Evolutionary conservation across 2,888 invertebrate species (phyloP).

Genomic region (Pristionchus maxplancki): DNA sequence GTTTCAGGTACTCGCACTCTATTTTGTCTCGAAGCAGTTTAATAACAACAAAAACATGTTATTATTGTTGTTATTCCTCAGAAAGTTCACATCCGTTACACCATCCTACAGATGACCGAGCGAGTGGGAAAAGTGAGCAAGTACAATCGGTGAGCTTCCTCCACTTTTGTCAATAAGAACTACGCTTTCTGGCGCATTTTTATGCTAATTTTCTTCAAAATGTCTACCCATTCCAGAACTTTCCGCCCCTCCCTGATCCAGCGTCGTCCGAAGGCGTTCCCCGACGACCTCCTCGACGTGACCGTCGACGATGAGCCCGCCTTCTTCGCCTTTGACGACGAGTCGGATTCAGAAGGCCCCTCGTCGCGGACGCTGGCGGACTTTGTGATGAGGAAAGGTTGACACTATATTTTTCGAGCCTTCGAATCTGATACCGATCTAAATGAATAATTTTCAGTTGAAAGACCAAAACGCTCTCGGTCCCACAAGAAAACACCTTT

Average conservation of each 20-base stretch:
- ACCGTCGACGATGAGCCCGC: neutral
- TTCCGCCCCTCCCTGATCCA: neutral
- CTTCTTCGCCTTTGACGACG: neutral
- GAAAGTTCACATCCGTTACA: slow-evolving; percentile 3
- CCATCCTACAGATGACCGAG: neutral
- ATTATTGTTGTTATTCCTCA: neutral
- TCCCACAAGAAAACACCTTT: neutral
- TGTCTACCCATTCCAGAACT: neutral
- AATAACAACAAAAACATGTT: neutral
- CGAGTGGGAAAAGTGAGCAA: neutral
- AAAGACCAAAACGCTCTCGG: neutral
- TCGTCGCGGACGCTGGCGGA: neutral
- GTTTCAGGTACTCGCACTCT: neutral
- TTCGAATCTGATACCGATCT: too few relatives aligned
- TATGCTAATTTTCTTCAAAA: too few relatives aligned
- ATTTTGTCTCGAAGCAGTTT: neutral
- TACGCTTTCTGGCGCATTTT: neutral
- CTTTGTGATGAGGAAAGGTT: neutral
- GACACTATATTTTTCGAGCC: too few relatives aligned
- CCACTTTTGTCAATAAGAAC: too few relatives aligned
- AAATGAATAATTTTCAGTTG: neutral
- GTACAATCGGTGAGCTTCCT: neutral
- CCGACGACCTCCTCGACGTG: neutral
- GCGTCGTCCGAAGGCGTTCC: neutral
- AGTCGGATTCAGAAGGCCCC: neutral